Conservation (phyloP, 2,113 vertebrate species). For the Chionomys nivalis region DNA sequence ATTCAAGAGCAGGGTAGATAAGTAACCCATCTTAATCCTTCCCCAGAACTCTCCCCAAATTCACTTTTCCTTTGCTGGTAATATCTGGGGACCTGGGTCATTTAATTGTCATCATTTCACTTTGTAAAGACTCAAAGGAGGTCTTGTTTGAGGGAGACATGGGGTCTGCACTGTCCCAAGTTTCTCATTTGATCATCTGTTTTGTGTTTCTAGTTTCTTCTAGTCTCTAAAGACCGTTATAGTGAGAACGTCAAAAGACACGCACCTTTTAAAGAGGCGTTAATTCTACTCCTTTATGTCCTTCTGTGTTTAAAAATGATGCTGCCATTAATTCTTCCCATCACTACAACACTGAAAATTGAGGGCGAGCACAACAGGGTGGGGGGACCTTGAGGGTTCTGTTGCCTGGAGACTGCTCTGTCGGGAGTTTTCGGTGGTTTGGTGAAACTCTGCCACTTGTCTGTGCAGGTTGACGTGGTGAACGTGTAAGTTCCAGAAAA, state of each 20-base stretch:
- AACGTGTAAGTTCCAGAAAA: constrained; percentile 65
- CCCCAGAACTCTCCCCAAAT: neutral
- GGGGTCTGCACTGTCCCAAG: neutral
- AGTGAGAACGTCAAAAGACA: constrained; percentile 52
- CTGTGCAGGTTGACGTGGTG: constrained; percentile 57
- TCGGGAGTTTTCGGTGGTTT: neutral
- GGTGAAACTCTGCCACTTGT: constrained; percentile 68
- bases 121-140: neutral
- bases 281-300: constrained; percentile 54
- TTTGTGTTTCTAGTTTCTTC: constrained; percentile 26
- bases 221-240: constrained; percentile 26
- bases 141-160: neutral
- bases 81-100: neutral
- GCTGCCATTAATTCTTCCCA: constrained; percentile 55
- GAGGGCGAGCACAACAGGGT: constrained; percentile 30
- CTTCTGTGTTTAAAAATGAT: constrained; percentile 42
- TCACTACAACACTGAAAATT: constrained; percentile 20
- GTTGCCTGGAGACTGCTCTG: constrained; percentile 46
- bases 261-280: constrained; percentile 60
- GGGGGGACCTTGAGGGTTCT: neutral
- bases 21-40: constrained; percentile 3
- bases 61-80: neutral
- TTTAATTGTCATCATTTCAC: neutral
- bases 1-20: constrained; percentile 4
- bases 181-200: constrained; percentile 52